These are phyloP conservation scores for Plotosus lineatus DNA, from an alignment of 2,113 vertebrate genomes.

Conservation along the genomic window DNA sequence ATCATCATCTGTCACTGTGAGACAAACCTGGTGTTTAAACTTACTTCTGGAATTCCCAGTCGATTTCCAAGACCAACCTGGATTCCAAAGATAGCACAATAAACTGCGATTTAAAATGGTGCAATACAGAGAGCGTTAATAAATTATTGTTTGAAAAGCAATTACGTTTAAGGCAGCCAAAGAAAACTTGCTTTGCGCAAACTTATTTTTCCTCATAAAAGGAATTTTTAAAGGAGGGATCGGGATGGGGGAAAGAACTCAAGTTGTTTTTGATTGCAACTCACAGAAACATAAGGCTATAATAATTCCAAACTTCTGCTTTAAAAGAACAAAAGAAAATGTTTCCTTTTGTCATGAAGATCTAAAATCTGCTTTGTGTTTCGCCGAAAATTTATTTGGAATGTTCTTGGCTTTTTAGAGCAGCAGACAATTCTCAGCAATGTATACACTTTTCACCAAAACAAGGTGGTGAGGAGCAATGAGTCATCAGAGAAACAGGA, in stretches of 20 bases:
- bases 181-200: background rate
- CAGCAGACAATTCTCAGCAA: background rate
- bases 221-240: background rate
- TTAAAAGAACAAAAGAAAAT: background rate
- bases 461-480: background rate
- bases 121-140: background rate
- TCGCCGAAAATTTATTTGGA: background rate
- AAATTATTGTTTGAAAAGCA: background rate
- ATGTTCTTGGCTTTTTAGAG: background rate
- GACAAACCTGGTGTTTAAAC: background rate
- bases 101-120: background rate
- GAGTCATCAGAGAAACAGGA: too few relatives aligned
- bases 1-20: background rate
- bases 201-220: background rate
- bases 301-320: background rate
- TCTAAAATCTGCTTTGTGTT: background rate
- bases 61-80: background rate
- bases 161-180: background rate
- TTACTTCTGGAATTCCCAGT: background rate
- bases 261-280: background rate
- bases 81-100: background rate
- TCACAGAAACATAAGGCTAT: background rate
- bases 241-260: background rate
- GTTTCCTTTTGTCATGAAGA: background rate
- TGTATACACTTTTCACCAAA: background rate